Evolutionary conservation across 2,888 invertebrate genomes (phyloP).

Genomic region (Caradrina kadenii): DNA sequence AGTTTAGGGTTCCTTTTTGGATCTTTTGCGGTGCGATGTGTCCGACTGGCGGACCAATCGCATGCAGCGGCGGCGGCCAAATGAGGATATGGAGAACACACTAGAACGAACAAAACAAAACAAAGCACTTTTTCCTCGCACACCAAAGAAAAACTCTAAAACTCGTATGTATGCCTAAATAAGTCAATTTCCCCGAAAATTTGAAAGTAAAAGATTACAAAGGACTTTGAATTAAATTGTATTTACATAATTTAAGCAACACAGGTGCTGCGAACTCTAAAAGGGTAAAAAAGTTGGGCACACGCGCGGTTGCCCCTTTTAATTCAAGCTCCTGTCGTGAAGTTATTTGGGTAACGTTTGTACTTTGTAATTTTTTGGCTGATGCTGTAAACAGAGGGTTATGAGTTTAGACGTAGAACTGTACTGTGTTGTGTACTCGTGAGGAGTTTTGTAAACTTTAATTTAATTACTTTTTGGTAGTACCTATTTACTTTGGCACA

Average conservation of each 20-base stretch:
- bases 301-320: constrained; percentile 67
- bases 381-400: constrained; percentile 41
- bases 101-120: constrained; percentile 23
- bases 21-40: no score
- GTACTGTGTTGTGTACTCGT: constrained; percentile 7
- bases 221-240: constrained; percentile 76
- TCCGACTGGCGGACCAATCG: no score
- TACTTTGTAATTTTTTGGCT: constrained; percentile 59
- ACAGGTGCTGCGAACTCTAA: constrained; percentile 74
- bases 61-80: no score
- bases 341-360: constrained; percentile 63
- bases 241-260: constrained; percentile 82
- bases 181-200: constrained; percentile 67
- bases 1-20: no score
- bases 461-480: constrained; percentile 11
- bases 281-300: constrained; percentile 78
- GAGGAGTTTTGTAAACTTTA: constrained; percentile 21
- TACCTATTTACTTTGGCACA: no score
- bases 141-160: constrained; percentile 30
- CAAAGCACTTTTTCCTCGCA: constrained; percentile 40
- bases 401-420: constrained; percentile 38
- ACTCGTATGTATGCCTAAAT: constrained; percentile 61
- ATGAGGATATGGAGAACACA: no score
- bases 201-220: constrained; percentile 71
- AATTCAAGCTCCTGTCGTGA: constrained; percentile 63